phyloP scores from a whole-genome alignment of 1,140 invertebrate genomes.

The Lepidurus arcticus region DNA sequence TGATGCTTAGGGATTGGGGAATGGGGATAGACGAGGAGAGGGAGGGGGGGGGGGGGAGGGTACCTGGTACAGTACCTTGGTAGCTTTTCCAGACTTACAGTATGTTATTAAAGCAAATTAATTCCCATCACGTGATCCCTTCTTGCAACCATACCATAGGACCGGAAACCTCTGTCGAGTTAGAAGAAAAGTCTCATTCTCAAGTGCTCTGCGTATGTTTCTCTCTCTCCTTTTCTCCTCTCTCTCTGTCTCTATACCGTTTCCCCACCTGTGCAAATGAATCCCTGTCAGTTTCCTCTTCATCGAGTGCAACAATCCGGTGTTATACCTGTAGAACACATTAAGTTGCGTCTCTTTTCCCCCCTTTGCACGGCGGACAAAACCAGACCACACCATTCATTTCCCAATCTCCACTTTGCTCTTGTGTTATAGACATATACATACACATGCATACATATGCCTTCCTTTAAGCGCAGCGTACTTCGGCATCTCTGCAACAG shows the following conservation, averaged over 20 bases:
- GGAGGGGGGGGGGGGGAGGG: background rate
- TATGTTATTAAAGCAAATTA: background rate
- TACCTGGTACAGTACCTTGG: background rate
- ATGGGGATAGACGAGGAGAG: background rate
- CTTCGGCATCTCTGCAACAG: too few species aligned
- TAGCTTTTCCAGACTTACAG: background rate
- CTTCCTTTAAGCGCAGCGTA: too few species aligned
- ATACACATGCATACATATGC: too few species aligned
- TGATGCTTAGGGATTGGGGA: too few species aligned
- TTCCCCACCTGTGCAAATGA: background rate
- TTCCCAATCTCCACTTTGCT: too few species aligned
- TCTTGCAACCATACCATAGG: background rate
- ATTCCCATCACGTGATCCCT: conserved; percentile 17
- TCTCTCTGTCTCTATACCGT: background rate
- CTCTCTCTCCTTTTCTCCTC: background rate
- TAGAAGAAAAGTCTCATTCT: background rate
- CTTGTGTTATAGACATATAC: too few species aligned
- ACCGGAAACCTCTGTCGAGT: conserved; percentile 4
- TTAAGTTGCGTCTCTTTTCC: too few species aligned
- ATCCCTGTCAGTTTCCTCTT: background rate
- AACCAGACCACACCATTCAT: too few species aligned
- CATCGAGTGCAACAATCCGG: background rate
- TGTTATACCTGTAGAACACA: background rate
- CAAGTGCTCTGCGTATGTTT: background rate
- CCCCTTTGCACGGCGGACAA: too few species aligned